Evolutionary conservation across 2,888 invertebrate species (phyloP), one percentile per base, ranked within the genome.

Genomic region (Hydropsyche betteni): DNA sequence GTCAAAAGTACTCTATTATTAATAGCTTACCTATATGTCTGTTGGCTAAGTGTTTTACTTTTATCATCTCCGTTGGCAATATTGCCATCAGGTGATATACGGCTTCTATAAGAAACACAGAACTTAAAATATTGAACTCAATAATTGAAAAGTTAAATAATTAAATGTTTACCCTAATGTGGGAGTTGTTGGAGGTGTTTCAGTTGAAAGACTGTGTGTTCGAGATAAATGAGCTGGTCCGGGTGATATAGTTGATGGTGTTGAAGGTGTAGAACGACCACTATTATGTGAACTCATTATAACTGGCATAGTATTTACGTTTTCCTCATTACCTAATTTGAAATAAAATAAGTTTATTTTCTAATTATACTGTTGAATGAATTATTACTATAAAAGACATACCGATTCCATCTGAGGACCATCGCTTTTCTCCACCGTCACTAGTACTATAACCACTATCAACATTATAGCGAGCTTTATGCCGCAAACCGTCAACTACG

Each of bases 361-460:
- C 12, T 12, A 14, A 12, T 38, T 36, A 71, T n/a, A 50, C 3
- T 44, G 0, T 10, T 8, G 3, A 44, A 44, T 44, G 3, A 24
- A 24, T 24, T 24, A n/a, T n/a, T 68, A 16, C 5, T 8, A 33
- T 3, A 10, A 44, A 44, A 44, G 10, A 36, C 6, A n/a, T 52
- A 79, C 79, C 78, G 1, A 77, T 69, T 6, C 90, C 85, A 88
- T 94, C 94, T 84, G 93, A 93, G n/a, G 93, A 93, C 94, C 94
- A 94, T 81, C 93, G 88, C 83, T 93, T 94, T 81, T 94, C 94
- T 69, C 92, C 87, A 0, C 93, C 92, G 84, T 96, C 96, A 81
- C 92, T 92, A 6, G 95, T 96, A 84, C 93, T 94, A 85, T 96
- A 96, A 0, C 96, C 96, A 79, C 95, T 95, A 84, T 97, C 96